Evolutionary conservation across 2,797 vertebrate species (phyloP).

Genomic region (Pogonophryne albipinna): DNA sequence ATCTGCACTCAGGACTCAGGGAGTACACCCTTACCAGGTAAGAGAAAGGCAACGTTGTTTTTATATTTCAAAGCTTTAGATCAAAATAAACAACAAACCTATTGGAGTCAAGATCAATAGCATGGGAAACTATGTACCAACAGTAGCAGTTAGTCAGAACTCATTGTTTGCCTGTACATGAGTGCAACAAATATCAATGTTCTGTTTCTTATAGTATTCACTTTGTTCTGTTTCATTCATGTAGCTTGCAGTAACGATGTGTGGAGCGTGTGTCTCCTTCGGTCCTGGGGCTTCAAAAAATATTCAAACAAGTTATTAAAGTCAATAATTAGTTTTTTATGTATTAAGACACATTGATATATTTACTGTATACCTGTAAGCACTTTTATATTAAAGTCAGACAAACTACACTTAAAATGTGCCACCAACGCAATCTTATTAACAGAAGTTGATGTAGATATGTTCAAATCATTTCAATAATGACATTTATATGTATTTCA

Average conservation of each 20-base stretch:
- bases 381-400: neutral
- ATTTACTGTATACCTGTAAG: neutral
- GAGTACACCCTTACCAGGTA: conserved; percentile 99
- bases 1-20: conserved; percentile 99
- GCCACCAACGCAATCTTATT: neutral
- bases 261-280: conserved; percentile 5
- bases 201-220: conserved; percentile 6
- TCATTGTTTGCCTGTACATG: neutral
- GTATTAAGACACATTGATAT: neutral
- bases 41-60: conserved; percentile 47
- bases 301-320: conserved; percentile 4
- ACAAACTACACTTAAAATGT: neutral
- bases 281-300: conserved; percentile 7
- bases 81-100: neutral
- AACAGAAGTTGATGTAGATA: conserved; percentile 1
- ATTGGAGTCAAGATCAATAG: neutral
- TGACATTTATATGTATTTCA: no score
- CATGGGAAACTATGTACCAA: neutral
- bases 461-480: neutral
- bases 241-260: conserved; percentile 9
- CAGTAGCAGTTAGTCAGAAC: neutral
- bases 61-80: neutral
- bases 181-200: neutral
- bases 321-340: conserved; percentile 4
- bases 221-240: conserved; percentile 17